Evolutionary conservation across 1,140 invertebrate genomes (phyloP).

Genomic region (Drosophila parvula): DNA sequence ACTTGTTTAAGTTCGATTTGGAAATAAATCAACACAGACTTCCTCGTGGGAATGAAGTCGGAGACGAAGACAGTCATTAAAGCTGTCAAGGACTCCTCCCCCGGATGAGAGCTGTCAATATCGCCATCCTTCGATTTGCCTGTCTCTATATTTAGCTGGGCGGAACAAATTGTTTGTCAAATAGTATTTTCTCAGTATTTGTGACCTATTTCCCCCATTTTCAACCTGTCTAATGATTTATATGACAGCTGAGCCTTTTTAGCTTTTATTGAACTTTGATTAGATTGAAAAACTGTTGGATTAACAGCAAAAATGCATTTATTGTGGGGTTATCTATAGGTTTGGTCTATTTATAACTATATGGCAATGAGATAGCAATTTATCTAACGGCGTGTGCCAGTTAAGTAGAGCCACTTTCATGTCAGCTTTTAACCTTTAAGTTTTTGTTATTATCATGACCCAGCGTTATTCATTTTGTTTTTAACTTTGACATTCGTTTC

Average conservation of each 20-base stretch:
- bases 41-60: slow-evolving; percentile 16
- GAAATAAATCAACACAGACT: slow-evolving; percentile 61
- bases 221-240: slow-evolving; percentile 17
- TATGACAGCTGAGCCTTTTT: slow-evolving; percentile 12
- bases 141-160: slow-evolving; percentile 24
- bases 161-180: slow-evolving; percentile 20
- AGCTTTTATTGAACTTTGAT: slow-evolving; percentile 1
- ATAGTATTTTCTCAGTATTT: slow-evolving; percentile 1
- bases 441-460: slow-evolving; percentile 39
- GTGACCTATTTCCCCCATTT: slow-evolving; percentile 24
- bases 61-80: slow-evolving; percentile 54
- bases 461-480: slow-evolving; percentile 36
- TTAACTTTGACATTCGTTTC: slow-evolving; percentile 47
- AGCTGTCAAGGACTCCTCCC: slow-evolving; percentile 47
- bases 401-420: neutral
- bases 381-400: slow-evolving; percentile 12
- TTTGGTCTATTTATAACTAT: neutral
- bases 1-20: slow-evolving; percentile 72
- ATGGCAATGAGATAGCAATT: neutral
- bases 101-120: slow-evolving; percentile 54
- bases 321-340: neutral
- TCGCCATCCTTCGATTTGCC: slow-evolving; percentile 15
- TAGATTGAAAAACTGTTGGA: neutral
- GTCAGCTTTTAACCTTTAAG: slow-evolving; percentile 37
- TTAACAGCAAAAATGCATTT: slow-evolving; percentile 42